Evolutionary conservation across 2,113 vertebrate species (phyloP), one percentile per base, ranked within the genome.

Genomic region (Myiozetetes cayanensis): DNA sequence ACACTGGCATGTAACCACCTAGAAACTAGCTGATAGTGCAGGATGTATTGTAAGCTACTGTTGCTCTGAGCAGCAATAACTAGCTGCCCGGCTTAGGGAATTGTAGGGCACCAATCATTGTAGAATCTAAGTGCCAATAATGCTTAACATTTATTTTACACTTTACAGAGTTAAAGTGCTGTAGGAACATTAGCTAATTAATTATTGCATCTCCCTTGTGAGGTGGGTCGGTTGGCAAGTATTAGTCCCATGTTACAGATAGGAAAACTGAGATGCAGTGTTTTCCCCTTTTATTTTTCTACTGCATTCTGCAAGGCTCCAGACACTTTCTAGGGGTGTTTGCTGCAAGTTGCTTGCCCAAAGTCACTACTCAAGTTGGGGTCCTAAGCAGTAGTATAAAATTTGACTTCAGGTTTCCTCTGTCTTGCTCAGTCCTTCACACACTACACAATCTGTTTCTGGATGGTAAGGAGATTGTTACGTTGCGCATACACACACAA

Each of bases 81-180:
- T 93, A 94, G 87, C 94, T 96, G 73, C 49, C 89, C 96, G 94
- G 93, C 94, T 96, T 65, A 82, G 96, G 96, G 96, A 97, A 97
- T 96, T 96, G 87, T 91, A 97, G 96, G 95, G 93, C 95, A 96
- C 95, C 96, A 96, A 96, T 96, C 95, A 96, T 84, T 95, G 96
- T 85, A 96, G 95, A 94, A 96, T 96, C 94, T 97, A 96, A 96
- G 96, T 97, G 91, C 96, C 96, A 97, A 96, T 97, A 97, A 96
- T 91, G 91, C 93, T 96, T 95, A 97, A 96, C 96, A 96, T 96
- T 97, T 96, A 97, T 97, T 96, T 96, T 96, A 97, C 95, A 96
- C 96, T 95, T 96, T 97, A 70, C 94, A 94, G 93, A 96, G 93
- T 97, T 95, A 89, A 97, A 97, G 95, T 97, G 96, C 96, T 96